Percentiles rank a stretch among this genome's conserved stretches.
phyloP scores from a whole-genome alignment of 2,113 vertebrate species.

The Sceloporus tristichus region DNA sequence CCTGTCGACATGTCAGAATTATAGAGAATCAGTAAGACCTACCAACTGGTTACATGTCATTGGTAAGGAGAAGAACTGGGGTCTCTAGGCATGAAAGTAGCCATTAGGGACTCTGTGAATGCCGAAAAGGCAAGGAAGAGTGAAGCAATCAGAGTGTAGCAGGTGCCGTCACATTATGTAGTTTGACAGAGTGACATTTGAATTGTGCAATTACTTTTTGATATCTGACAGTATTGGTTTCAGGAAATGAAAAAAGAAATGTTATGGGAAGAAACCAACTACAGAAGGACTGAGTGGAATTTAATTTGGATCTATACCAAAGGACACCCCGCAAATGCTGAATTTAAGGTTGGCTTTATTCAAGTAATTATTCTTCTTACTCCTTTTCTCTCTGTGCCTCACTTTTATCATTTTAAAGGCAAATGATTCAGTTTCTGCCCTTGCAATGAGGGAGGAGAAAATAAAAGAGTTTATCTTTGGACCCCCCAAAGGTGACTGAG shows the following conservation, averaged over 20 bases:
- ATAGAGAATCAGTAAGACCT: slow-evolving; percentile 38
- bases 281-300: slow-evolving; percentile 16
- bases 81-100: slow-evolving; percentile 17
- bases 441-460: not conserved
- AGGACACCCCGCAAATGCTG: not conserved
- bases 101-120: slow-evolving; percentile 31
- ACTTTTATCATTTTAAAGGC: not conserved
- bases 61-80: not conserved
- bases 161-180: slow-evolving; percentile 29
- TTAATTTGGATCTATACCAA: slow-evolving; percentile 15
- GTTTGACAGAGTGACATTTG: slow-evolving; percentile 57
- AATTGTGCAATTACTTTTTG: slow-evolving; percentile 44
- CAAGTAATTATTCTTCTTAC: not conserved
- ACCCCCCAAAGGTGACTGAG: no score
- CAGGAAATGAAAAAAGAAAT: slow-evolving; percentile 26
- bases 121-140: slow-evolving; percentile 41
- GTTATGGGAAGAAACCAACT: slow-evolving; percentile 1
- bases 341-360: not conserved
- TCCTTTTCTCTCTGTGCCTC: not conserved
- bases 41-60: slow-evolving; percentile 13
- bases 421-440: not conserved
- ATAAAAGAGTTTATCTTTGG: no score
- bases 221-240: slow-evolving; percentile 32
- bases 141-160: slow-evolving; percentile 16
- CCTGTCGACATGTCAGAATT: slow-evolving; percentile 12